These are phyloP conservation scores for Heterotis niloticus DNA, from an alignment of 2,113 vertebrate genomes.

Conservation along the genomic window DNA sequence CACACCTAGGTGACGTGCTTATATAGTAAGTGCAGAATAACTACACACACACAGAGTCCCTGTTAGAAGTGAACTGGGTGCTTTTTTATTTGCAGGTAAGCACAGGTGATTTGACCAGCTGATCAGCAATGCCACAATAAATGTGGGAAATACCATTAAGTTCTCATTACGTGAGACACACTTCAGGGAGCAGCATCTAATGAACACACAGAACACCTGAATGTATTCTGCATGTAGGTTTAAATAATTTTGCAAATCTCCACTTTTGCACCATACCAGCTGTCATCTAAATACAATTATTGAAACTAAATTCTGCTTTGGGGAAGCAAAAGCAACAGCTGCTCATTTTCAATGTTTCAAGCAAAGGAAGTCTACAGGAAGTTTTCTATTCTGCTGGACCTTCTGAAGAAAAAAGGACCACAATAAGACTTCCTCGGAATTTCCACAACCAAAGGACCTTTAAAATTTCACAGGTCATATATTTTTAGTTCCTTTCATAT, in stretches of 20 bases:
- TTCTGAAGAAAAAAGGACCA: neutral
- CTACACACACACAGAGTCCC: neutral
- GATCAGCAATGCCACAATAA: neutral
- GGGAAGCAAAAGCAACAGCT: neutral
- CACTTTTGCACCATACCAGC: neutral
- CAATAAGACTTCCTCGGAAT: neutral
- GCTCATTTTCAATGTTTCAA: neutral
- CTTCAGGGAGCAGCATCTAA: neutral
- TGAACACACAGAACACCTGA: neutral
- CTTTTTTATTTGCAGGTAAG: neutral
- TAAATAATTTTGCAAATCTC: neutral
- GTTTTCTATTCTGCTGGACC: neutral
- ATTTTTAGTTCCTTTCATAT: no score
- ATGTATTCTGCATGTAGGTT: neutral
- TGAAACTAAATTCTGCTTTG: neutral
- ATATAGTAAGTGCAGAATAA: no score
- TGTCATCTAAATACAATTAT: neutral
- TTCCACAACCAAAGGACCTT: neutral
- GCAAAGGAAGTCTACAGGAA: neutral
- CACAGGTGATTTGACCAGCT: neutral
- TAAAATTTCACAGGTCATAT: no score
- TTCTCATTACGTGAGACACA: neutral
- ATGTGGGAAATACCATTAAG: neutral
- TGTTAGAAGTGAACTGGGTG: neutral
- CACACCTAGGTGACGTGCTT: no score